Evolutionary conservation across 2,113 vertebrate genomes (phyloP).

Genomic region (Drymodes brunneopygia): DNA sequence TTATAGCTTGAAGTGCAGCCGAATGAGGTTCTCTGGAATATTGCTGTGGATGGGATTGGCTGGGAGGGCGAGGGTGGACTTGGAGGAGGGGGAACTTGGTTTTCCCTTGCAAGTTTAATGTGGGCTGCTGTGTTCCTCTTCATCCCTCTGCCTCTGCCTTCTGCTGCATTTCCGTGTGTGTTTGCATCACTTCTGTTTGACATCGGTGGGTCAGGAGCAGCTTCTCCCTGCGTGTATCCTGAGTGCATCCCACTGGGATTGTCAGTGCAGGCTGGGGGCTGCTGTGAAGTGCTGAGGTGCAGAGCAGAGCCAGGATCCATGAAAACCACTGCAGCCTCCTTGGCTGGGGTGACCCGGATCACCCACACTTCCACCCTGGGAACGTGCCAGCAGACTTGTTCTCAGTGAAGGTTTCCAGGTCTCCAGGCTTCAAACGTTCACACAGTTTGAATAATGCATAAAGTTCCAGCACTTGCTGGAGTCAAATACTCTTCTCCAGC

Average conservation of each 20-base stretch:
- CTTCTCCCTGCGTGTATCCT: neutral
- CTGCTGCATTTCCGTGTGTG: neutral
- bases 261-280: neutral
- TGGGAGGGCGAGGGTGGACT: neutral
- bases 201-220: neutral
- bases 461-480: neutral
- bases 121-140: neutral
- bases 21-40: neutral
- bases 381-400: neutral
- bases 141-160: neutral
- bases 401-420: neutral
- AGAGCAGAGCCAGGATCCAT: neutral
- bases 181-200: neutral
- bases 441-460: neutral
- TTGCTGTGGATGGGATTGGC: neutral
- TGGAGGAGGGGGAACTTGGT: neutral
- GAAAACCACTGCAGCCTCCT: accelerated
- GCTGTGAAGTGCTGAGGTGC: neutral
- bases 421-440: neutral
- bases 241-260: neutral
- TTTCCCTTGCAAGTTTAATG: neutral
- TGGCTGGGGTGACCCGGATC: neutral
- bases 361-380: neutral
- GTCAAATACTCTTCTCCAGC: neutral
- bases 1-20: neutral